Evolutionary conservation across 2,113 vertebrate species (phyloP).

Genomic region (rat (Rattus norvegicus)): GRCr8 NC_086028.1:96919501-96920000

Average conservation of each 20-base stretch:
- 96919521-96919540: background rate
- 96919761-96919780: background rate
- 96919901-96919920: background rate
- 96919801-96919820: background rate
- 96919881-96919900: background rate
- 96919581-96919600: background rate
- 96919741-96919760: background rate
- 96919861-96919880: background rate
- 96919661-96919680: background rate
- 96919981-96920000: conserved; percentile 37
- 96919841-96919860: background rate
- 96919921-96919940: background rate
- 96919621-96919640: background rate
- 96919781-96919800: background rate
- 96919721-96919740: background rate
- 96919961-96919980: conserved; percentile 14
- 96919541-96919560: background rate
- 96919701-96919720: background rate
- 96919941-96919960: conserved; percentile 26
- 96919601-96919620: background rate
- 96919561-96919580: background rate
- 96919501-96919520: background rate
- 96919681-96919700: background rate
- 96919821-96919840: background rate
- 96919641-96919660: background rate